Conservation (phyloP, 2,888 invertebrate species). For the Lamproptera curius region DNA sequence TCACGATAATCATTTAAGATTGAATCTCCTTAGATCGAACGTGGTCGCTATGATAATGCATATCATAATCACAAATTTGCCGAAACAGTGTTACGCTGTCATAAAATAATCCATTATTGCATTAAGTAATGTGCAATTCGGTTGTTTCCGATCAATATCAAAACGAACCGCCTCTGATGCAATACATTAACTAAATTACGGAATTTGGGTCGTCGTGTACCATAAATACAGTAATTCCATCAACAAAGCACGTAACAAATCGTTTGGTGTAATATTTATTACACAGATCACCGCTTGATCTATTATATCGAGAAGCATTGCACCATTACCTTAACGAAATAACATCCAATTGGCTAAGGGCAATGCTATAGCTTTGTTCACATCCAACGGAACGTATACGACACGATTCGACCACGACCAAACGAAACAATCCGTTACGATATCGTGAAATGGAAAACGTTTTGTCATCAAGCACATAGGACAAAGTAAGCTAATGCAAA, state of each 20-base stretch:
- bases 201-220: slow-evolving; percentile 2
- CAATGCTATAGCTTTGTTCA: not conserved
- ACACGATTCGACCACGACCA: slow-evolving; percentile 11
- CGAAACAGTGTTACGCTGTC: too few species aligned
- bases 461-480: slow-evolving; percentile 27
- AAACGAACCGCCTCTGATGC: not conserved
- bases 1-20: too few species aligned
- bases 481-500: slow-evolving; percentile 22
- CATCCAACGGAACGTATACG: slow-evolving; percentile 5
- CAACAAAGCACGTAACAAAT: slow-evolving; percentile 7
- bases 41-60: too few species aligned
- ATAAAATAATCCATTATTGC: too few species aligned
- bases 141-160: not conserved
- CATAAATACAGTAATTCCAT: not conserved
- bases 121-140: not conserved
- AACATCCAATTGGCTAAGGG: not conserved
- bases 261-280: slow-evolving; percentile 3
- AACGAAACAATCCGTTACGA: slow-evolving; percentile 12
- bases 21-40: too few species aligned
- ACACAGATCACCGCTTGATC: slow-evolving; percentile 5
- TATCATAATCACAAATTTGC: too few species aligned
- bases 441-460: slow-evolving; percentile 26
- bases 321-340: slow-evolving; percentile 7
- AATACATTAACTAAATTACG: not conserved
- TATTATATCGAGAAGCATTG: slow-evolving; percentile 4